Evolutionary conservation across 2,113 vertebrate genomes (phyloP).

Genomic region (Boleophthalmus pectinirostris): DNA sequence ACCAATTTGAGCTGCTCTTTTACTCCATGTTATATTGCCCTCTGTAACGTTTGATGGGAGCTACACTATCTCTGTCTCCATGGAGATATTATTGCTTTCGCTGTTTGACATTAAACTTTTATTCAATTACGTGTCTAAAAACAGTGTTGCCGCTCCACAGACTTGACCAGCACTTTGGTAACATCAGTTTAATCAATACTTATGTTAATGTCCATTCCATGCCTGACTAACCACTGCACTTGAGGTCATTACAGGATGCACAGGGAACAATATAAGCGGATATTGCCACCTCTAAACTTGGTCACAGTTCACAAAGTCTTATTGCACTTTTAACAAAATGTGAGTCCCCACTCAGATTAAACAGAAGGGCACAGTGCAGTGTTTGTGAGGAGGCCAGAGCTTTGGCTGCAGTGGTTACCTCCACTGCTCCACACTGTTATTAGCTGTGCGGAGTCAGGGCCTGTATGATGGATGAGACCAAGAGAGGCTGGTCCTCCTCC

Average conservation of each 20-base stretch:
- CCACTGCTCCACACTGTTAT: constrained; percentile 24
- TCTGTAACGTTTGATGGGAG: no score
- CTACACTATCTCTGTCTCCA: no score
- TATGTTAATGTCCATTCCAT: neutral
- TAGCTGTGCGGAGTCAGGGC: constrained; percentile 12
- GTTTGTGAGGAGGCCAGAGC: neutral
- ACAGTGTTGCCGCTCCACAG: no score
- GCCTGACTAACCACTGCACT: neutral
- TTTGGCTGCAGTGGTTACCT: neutral
- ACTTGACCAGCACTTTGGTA: no score
- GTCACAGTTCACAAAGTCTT: neutral
- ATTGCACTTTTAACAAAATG: neutral
- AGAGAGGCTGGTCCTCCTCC: constrained; percentile 7
- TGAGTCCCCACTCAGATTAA: neutral
- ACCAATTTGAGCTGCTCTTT: no score
- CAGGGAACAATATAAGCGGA: neutral
- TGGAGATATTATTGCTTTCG: no score
- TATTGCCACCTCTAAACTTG: neutral
- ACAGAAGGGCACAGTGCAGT: neutral
- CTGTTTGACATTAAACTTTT: no score
- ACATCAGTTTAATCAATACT: no score
- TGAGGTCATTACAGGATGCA: neutral
- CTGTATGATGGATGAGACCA: constrained; percentile 42
- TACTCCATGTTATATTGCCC: no score
- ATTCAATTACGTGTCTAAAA: no score